Conservation (phyloP, 2,113 vertebrate species). For the Uropsilus gracilis region DNA sequence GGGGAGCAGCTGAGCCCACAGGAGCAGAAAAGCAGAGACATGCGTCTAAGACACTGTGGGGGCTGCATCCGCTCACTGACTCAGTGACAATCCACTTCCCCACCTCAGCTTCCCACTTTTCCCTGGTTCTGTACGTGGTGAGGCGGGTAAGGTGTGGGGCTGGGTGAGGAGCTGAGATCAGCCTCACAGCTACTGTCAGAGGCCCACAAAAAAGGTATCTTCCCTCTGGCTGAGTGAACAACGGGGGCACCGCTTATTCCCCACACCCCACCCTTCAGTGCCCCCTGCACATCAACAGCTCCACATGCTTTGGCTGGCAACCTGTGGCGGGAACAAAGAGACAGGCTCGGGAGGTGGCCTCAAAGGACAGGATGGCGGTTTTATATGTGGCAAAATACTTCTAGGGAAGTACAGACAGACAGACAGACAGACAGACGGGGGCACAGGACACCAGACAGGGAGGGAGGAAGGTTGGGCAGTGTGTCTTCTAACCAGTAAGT, state of each 20-base stretch:
- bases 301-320: background rate
- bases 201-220: background rate
- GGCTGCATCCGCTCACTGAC: background rate
- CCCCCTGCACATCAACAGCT: background rate
- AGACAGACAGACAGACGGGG: slow-evolving; percentile 43
- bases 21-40: background rate
- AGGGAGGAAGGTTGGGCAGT: slow-evolving; percentile 55
- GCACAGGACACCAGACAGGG: slow-evolving; percentile 57
- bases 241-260: background rate
- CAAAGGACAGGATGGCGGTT: slow-evolving; percentile 67
- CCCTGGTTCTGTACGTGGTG: background rate
- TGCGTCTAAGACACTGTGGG: background rate
- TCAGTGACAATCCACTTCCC: background rate
- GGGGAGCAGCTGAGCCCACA: background rate
- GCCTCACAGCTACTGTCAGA: background rate
- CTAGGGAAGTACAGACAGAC: slow-evolving; percentile 55
- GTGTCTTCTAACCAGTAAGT: slow-evolving; percentile 71
- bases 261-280: background rate
- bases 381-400: slow-evolving; percentile 80
- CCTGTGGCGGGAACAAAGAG: slow-evolving; percentile 35
- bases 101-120: background rate
- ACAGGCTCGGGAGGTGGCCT: slow-evolving; percentile 57
- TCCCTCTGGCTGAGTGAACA: background rate
- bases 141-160: background rate
- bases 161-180: background rate